These are phyloP conservation scores for Leuciscus waleckii DNA, from an alignment of 2,797 vertebrate genomes.

Conservation along the genomic window DNA sequence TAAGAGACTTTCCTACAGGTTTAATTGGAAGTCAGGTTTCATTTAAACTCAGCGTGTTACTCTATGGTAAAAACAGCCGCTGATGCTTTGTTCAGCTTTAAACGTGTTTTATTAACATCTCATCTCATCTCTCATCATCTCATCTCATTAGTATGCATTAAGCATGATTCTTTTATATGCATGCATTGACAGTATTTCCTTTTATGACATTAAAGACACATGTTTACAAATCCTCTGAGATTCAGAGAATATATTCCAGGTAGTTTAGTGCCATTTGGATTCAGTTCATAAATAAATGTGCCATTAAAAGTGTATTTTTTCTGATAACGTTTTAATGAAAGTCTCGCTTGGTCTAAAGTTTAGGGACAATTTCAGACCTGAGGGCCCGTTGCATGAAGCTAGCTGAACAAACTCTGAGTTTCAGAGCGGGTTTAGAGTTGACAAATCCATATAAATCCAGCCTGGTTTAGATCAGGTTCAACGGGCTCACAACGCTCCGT, in stretches of 20 bases:
- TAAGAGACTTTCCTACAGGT: slow-evolving; percentile 58
- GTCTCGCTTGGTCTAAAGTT: background rate
- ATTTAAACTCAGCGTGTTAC: slow-evolving; percentile 25
- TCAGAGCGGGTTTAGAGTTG: too few relatives aligned
- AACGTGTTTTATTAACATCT: background rate
- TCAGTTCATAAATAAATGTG: background rate
- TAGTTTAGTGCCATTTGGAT: background rate
- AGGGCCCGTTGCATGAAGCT: too few relatives aligned
- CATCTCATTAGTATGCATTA: background rate
- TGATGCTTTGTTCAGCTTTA: background rate
- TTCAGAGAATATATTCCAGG: background rate
- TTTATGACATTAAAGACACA: background rate
- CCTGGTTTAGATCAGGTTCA: too few relatives aligned
- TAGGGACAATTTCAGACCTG: background rate
- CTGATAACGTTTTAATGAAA: background rate
- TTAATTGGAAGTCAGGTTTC: slow-evolving; percentile 47
- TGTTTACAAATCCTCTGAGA: background rate
- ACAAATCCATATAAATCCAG: too few relatives aligned
- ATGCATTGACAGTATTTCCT: background rate
- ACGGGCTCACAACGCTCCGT: too few relatives aligned
- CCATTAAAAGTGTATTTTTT: background rate
- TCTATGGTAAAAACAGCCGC: slow-evolving; percentile 13
- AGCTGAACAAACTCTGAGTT: too few relatives aligned
- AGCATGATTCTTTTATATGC: background rate
- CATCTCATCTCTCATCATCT: too few relatives aligned